These are phyloP conservation scores for Sepiola atlantica DNA, from an alignment of 2,888 invertebrate genomes.

Conservation along the genomic window DNA sequence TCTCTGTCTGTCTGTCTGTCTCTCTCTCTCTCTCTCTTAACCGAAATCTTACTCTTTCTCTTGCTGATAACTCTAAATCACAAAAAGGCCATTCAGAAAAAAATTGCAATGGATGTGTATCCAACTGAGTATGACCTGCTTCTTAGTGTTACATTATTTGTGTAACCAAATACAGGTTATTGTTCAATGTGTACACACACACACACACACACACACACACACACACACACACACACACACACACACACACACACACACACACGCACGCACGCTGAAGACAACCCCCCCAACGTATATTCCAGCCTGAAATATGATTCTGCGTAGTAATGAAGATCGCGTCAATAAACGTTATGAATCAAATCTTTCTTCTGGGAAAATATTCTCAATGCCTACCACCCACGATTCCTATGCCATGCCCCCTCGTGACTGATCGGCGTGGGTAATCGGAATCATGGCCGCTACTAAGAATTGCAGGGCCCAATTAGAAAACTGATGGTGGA, in stretches of 20 bases:
- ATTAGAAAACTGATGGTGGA: too few species aligned
- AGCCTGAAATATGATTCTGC: not conserved
- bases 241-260: not conserved
- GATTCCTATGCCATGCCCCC: not conserved
- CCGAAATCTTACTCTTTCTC: too few species aligned
- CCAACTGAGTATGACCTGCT: not conserved
- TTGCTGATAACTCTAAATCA: not conserved
- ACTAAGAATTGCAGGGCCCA: too few species aligned
- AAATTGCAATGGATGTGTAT: conserved; percentile 32
- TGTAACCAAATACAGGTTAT: not conserved
- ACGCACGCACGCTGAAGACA: not conserved
- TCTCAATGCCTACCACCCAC: not conserved
- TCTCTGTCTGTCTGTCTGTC: too few species aligned
- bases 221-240: not conserved
- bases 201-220: not conserved
- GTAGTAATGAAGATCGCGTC: not conserved
- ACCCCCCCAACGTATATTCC: not conserved
- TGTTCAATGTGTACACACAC: not conserved
- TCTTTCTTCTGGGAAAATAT: not conserved
- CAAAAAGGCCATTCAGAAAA: conserved; percentile 6
- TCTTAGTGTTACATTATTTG: not conserved
- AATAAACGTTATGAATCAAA: not conserved
- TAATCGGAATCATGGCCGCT: too few species aligned
- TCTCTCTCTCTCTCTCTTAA: too few species aligned
- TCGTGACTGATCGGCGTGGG: not conserved